Evolutionary conservation across 2,113 vertebrate species (phyloP), one percentile per base, ranked within the genome.

Genomic region (Pollachius pollachius): DNA sequence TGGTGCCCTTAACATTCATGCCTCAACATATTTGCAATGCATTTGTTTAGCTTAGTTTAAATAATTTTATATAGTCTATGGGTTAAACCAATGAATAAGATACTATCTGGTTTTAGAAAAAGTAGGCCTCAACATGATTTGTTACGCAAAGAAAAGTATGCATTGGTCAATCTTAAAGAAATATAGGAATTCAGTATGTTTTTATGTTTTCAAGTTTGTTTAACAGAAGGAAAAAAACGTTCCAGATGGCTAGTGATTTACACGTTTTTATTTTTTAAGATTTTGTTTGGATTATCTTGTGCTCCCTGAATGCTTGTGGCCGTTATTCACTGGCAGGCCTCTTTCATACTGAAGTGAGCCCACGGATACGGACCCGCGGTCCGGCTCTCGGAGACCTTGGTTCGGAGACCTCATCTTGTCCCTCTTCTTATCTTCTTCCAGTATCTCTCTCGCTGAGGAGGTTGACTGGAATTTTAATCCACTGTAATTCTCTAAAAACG

Each of bases 221-320:
- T 56, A 64, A 37, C 13, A 23, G 37, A 17, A 12, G 80, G 72
- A 57, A 67, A 41, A 64, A 65, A 64, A 67, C 70, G n/a, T 71
- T 15, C 37, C 37, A 63, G 25, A 79, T 68, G 67, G 65, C 21
- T 59, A 3, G 56, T 76, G 74, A 86, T 85, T 62, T 75, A 84
- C 84, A 19, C 48, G 76, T 72, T 75, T 58, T 57, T 2, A 21
- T 69, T 74, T 70, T 71, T 75, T 77, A 71, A 73, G 18, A 64
- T 56, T 69, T 70, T 82, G 81, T 85, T 88, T 86, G 75, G 76
- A 81, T 88, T 86, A 79, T 70, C 60, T 69, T 73, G 61, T 88
- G 83, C 83, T 83, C 82, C 84, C 64, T 67, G 69, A 82, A 84
- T 77, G 68, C 77, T 61, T 79, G 62, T 52, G 69, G 16, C 17